These are phyloP conservation scores for Cephalopterus ornatus DNA, from an alignment of 2,113 vertebrate genomes.

Conservation along the genomic window DNA sequence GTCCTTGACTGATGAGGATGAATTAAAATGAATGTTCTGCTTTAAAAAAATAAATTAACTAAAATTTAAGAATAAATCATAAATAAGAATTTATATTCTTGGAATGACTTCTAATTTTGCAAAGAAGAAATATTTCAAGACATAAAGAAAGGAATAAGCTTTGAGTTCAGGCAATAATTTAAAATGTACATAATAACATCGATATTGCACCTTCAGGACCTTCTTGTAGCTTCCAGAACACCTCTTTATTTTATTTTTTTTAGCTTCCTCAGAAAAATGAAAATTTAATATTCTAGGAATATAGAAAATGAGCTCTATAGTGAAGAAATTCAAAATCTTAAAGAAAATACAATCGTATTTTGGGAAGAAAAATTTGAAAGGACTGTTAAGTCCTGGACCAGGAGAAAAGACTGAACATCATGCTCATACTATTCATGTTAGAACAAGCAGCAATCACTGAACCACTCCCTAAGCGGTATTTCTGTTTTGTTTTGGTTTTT, in stretches of 20 bases:
- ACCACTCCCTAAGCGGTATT: background rate
- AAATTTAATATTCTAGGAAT: background rate
- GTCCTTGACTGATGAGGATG: background rate
- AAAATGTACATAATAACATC: background rate
- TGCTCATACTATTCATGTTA: background rate
- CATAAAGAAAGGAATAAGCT: background rate
- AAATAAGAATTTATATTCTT: background rate
- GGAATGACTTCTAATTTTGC: background rate
- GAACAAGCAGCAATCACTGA: background rate
- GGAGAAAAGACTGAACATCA: background rate
- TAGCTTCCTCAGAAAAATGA: background rate
- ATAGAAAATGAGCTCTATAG: background rate
- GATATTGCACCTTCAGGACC: background rate
- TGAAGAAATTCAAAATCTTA: background rate
- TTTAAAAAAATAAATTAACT: background rate
- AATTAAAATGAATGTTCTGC: background rate
- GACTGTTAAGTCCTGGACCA: background rate
- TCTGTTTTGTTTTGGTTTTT: background rate
- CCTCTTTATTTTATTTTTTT: background rate
- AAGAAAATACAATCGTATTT: background rate
- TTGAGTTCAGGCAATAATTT: background rate
- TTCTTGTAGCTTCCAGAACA: background rate
- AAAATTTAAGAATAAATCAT: background rate
- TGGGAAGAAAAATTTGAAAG: background rate
- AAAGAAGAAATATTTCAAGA: background rate